Base-by-base conservation (phyloP, 30 jellyfish, hydroid and myxozoan genomes). In the Pelagia noctiluca region DNA sequence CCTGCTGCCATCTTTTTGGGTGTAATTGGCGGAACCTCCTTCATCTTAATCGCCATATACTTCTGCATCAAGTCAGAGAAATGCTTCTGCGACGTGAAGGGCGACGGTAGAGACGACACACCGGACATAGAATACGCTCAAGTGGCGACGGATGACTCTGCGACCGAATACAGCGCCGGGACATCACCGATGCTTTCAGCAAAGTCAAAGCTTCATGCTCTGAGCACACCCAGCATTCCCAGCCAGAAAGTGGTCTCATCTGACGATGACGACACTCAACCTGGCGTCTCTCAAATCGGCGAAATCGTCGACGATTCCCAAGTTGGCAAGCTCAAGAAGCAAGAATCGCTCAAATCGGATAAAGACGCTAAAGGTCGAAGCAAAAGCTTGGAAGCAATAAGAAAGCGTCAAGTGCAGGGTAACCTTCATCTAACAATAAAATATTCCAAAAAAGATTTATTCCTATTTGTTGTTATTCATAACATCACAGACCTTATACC, bases 1-100 rank as follows among this genome's bases (percentile, higher is more conserved):
- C 88, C 84, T 7, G 92, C 88, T 13, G 83, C 79, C 66, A 80
- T 88, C 1, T 88, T 88, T 37, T 81, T 88, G 16, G 93, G 93
- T 32, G 97, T 60, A 26, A 70, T 88, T 49, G 89, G 89, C 0
- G 86, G 89, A 13, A 80, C 89, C 2, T 78, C 85, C 0, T 33
- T 88, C n/a, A 47, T 88, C 4, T 82, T 88, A 38, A 32, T 88
- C 54, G 28, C 74, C 28, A 36, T 80, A 4, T 88, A 88, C 80
- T 64, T 79, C 23, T 82, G 88, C 76, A 84, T 88, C 81, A 74
- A 74, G 26, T 62, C 75, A 24, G 93, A 80, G 32, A 71, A 48
- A 35, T 88, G 97, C 50, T 88, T 86, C 64, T 86, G 90, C 76
- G 49, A 70, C 33, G 65, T 57, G 13, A 26, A 24, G n/a, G 42